Base-by-base conservation (phyloP, 2,113 vertebrate genomes). In the Spilogale gracilis region DNA sequence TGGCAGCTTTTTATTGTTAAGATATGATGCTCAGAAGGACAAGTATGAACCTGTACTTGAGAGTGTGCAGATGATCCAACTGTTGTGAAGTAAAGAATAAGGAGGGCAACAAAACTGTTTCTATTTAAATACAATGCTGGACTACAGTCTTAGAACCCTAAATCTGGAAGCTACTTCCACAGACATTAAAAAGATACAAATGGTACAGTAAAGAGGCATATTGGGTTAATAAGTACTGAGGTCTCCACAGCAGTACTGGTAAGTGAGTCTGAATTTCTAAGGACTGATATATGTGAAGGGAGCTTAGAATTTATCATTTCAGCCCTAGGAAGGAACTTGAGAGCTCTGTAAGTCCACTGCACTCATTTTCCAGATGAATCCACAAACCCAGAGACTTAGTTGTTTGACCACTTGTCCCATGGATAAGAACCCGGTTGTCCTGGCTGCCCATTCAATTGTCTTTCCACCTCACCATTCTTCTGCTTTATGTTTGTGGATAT, bases 401-500 rank as follows among this genome's bases (percentile, higher is more conserved):
- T 17, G 4, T 60, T 54, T 84, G 54, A 5, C 61, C 38, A 45
- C 11, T 4, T 5, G 23, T 48, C 21, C 61, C 25, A 18, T 9
- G 13, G 21, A 48, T 12, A 84, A 78, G 63, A 90, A 48, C 1
- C 32, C 12, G 43, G 45, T 12, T 20, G 23, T 38, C 73, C 27
- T 17, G 38, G 17, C 56, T 84, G 58, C 32, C 27, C 6, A 0
- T 13, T 60, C 60, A 38, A 2, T 16, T 10, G 0, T 30, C 48
- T 76, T 69, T n/a, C 38, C 5, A 17, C 9, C 18, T 83, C 16
- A 25, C 38, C 0, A 6, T 27, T n/a, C 58, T 91, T 48, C 17
- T 78, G 20, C 17, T 54, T 90, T 48, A 4, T 20, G 16, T 84
- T 12, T 18, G 30, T 93, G 63, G 76, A 96, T 95, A 92, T 86